phyloP scores from a whole-genome alignment of 2,888 invertebrate species.

The Anticlea derivata region DNA sequence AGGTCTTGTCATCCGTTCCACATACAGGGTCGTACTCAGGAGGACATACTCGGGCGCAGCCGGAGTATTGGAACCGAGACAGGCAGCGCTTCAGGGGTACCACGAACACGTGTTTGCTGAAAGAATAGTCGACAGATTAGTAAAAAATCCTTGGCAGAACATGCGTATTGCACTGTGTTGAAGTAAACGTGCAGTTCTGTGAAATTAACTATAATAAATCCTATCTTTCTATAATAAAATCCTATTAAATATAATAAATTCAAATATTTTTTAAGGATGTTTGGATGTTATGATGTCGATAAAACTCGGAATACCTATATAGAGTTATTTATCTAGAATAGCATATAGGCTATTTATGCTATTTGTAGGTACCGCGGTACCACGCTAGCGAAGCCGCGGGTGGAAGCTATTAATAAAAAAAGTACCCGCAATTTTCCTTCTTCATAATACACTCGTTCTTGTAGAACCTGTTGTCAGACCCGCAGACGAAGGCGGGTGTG shows the following conservation, averaged over 20 bases:
- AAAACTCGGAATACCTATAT: too few relatives aligned
- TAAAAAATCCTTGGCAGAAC: not conserved
- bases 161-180: too few relatives aligned
- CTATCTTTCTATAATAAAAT: too few relatives aligned
- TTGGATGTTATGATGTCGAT: too few relatives aligned
- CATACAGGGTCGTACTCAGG: conserved; percentile 95
- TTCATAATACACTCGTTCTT: conserved; percentile 96
- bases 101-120: conserved; percentile 93
- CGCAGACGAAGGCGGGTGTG: conserved; percentile 92
- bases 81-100: conserved; percentile 95
- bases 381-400: too few relatives aligned
- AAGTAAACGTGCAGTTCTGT: too few relatives aligned
- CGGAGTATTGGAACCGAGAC: conserved; percentile 92
- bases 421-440: conserved; percentile 93
- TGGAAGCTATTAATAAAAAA: conserved; percentile 5
- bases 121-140: not conserved
- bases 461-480: conserved; percentile 95
- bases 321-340: too few relatives aligned
- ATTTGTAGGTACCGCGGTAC: too few relatives aligned
- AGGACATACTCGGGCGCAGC: conserved; percentile 94
- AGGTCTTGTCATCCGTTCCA: conserved; percentile 96
- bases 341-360: too few relatives aligned
- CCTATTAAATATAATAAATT: too few relatives aligned
- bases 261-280: too few relatives aligned
- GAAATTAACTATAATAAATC: too few relatives aligned